Conservation (phyloP, 2,888 invertebrate species). For the Drosophila neotestacea region DNA sequence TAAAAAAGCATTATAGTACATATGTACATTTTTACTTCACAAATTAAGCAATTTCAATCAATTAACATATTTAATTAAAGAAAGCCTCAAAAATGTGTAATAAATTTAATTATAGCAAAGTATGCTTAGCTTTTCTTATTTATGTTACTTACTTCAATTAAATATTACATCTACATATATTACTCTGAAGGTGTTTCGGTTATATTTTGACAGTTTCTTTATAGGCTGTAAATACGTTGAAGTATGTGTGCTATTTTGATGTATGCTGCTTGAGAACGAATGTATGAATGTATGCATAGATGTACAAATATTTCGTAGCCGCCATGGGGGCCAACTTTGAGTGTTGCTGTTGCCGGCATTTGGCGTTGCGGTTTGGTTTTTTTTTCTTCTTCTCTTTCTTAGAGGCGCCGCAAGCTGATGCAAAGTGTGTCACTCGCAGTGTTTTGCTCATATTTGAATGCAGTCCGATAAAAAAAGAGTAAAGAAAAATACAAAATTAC, state of each 20-base stretch:
- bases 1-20: no score
- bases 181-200: background rate
- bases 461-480: conserved; percentile 21
- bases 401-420: conserved; percentile 43
- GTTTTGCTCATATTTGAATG: conserved; percentile 54
- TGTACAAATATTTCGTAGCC: conserved; percentile 43
- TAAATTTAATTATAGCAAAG: background rate
- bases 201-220: conserved; percentile 10
- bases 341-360: conserved; percentile 51
- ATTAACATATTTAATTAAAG: no score
- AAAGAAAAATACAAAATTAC: conserved; percentile 1
- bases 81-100: background rate
- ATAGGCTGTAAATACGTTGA: background rate
- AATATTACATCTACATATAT: conserved; percentile 3
- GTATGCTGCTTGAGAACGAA: background rate
- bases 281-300: background rate
- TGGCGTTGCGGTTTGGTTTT: conserved; percentile 43
- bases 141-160: conserved; percentile 10
- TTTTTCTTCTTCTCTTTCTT: conserved; percentile 1
- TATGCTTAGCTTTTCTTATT: background rate
- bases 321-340: conserved; percentile 49
- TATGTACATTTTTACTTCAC: no score
- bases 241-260: conserved; percentile 39
- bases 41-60: no score
- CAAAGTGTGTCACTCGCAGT: conserved; percentile 51